These are phyloP conservation scores for Hypotaenidia philippensis DNA, from an alignment of 2,797 vertebrate species.

Conservation along the genomic window DNA sequence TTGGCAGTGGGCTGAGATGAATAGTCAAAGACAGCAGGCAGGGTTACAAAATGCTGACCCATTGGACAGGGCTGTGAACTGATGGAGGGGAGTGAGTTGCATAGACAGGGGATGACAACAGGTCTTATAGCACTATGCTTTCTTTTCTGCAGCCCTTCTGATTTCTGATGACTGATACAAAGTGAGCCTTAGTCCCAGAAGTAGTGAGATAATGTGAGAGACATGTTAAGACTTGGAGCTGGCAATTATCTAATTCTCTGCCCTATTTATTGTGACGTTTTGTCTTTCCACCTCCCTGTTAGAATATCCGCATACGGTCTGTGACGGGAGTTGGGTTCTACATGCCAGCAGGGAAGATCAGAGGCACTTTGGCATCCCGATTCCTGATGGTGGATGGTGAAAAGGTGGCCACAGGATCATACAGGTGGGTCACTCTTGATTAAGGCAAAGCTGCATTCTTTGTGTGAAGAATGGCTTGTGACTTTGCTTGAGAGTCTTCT, in stretches of 20 bases:
- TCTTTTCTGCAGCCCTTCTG: neutral
- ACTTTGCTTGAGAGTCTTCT: neutral
- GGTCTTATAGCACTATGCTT: neutral
- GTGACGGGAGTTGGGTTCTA: slow-evolving; percentile 88
- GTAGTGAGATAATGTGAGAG: slow-evolving; percentile 10
- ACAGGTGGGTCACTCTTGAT: slow-evolving; percentile 83
- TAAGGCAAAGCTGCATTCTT: neutral
- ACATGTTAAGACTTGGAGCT: slow-evolving; percentile 20
- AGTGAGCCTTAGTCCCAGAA: slow-evolving; percentile 18
- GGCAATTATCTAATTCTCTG: slow-evolving; percentile 31
- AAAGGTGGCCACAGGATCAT: slow-evolving; percentile 93
- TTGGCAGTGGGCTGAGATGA: neutral
- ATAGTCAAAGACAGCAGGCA: slow-evolving; percentile 7
- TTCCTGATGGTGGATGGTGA: slow-evolving; percentile 97
- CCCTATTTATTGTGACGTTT: slow-evolving; percentile 30
- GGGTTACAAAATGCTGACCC: neutral
- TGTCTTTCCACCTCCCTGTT: slow-evolving; percentile 56
- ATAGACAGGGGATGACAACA: neutral
- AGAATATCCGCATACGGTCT: slow-evolving; percentile 90
- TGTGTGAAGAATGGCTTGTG: neutral
- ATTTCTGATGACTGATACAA: slow-evolving; percentile 2
- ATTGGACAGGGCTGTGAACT: neutral
- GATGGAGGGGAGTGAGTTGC: neutral
- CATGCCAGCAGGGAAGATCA: slow-evolving; percentile 87
- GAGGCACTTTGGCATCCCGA: slow-evolving; percentile 86